Conservation (phyloP, 2,113 vertebrate genomes). For the Ivindomyrus marchei region DNA sequence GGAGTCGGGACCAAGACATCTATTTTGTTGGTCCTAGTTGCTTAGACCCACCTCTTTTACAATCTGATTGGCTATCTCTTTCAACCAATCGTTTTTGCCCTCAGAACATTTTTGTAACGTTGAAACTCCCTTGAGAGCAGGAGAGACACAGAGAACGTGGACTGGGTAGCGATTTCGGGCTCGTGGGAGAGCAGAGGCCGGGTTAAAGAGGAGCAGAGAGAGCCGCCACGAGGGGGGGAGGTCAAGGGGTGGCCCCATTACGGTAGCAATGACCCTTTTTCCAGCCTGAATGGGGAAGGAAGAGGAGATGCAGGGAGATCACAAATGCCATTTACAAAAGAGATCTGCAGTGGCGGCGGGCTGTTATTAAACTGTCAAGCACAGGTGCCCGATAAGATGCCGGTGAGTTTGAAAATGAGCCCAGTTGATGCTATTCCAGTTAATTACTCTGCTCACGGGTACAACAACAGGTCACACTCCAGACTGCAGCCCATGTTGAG, state of each 20-base stretch:
- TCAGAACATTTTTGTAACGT: too few relatives aligned
- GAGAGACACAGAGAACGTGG: not conserved
- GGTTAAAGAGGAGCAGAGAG: not conserved
- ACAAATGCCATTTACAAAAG: not conserved
- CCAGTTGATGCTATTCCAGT: not conserved
- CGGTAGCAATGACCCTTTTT: not conserved
- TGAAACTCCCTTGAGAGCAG: not conserved
- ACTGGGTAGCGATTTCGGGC: not conserved
- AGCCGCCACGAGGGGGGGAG: not conserved
- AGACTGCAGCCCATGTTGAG: not conserved
- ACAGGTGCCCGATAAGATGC: not conserved
- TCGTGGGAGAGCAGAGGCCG: not conserved
- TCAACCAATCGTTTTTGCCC: too few relatives aligned
- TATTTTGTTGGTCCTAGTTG: too few relatives aligned
- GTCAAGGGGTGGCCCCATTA: not conserved
- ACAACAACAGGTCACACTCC: not conserved
- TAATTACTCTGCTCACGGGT: not conserved
- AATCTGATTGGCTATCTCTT: too few relatives aligned
- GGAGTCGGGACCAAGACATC: too few relatives aligned
- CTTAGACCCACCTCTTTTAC: too few relatives aligned
- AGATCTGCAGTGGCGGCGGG: not conserved
- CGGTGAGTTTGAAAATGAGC: not conserved
- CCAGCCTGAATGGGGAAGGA: not conserved
- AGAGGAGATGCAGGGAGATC: not conserved
- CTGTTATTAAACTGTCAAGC: not conserved